Conservation (phyloP, 2,113 vertebrate genomes). For the Chloroceryle aenea region DNA sequence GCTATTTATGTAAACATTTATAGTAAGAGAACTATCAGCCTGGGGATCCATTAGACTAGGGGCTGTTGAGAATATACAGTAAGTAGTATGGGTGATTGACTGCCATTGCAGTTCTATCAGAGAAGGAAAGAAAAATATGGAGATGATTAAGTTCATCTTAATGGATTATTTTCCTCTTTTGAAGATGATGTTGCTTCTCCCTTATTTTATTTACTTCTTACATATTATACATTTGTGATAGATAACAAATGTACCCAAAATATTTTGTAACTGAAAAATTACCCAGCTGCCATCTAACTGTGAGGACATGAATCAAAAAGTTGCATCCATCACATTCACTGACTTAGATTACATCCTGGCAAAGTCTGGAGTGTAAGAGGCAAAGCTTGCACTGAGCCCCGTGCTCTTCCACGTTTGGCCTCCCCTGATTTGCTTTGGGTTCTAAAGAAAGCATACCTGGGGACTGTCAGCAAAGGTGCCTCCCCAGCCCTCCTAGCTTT, state of each 20-base stretch:
- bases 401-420: not conserved
- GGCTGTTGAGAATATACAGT: not conserved
- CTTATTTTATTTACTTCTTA: not conserved
- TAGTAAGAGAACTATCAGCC: not conserved
- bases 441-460: not conserved
- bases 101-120: not conserved
- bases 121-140: not conserved
- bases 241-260: not conserved
- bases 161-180: not conserved
- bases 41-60: not conserved
- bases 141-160: not conserved
- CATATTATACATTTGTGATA: not conserved
- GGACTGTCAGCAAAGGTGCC: slow-evolving; percentile 8
- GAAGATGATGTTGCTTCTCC: not conserved
- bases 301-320: not conserved
- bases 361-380: not conserved
- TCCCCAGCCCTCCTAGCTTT: not conserved
- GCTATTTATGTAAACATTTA: not conserved
- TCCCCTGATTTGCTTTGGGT: not conserved
- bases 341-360: not conserved
- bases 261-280: not conserved
- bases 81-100: not conserved
- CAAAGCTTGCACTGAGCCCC: not conserved
- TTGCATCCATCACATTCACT: not conserved
- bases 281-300: not conserved